Percentiles rank a stretch among this genome's conserved stretches.
These are phyloP conservation scores for Morone chrysops DNA, from an alignment of 2,113 vertebrate species.

Conservation along the genomic window DNA sequence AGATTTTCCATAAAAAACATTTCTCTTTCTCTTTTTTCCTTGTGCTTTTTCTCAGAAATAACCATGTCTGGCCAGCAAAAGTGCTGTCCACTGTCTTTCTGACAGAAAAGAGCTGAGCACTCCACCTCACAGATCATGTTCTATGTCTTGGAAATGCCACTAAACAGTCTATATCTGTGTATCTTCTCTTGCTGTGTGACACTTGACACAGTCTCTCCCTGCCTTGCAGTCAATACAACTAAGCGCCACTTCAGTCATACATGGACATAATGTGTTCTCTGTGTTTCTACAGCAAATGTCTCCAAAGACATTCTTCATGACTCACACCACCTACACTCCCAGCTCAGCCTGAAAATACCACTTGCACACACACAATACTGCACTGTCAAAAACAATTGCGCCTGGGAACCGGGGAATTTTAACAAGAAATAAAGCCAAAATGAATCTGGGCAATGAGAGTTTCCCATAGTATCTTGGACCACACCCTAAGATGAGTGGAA, in stretches of 20 bases:
- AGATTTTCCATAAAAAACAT: not conserved
- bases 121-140: conserved; percentile 32
- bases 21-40: not conserved
- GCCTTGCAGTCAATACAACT: conserved; percentile 44
- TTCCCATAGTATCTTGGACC: conserved; percentile 58
- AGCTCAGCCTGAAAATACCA: conserved; percentile 57
- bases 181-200: conserved; percentile 37
- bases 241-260: conserved; percentile 49
- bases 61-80: conserved; percentile 24
- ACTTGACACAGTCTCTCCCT: conserved; percentile 51
- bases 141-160: conserved; percentile 59
- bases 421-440: conserved; percentile 56
- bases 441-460: conserved; percentile 49
- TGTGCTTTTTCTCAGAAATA: not conserved
- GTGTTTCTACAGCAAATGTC: conserved; percentile 64
- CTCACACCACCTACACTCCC: conserved; percentile 79
- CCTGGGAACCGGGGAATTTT: conserved; percentile 60
- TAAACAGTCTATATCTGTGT: conserved; percentile 53
- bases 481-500: conserved; percentile 64
- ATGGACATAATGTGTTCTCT: conserved; percentile 72
- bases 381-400: conserved; percentile 62
- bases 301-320: conserved; percentile 74
- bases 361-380: conserved; percentile 52
- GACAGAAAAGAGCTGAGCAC: conserved; percentile 19
- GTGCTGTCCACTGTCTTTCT: conserved; percentile 22